Conservation (phyloP, 2,888 invertebrate genomes). For the Drosophila neoperkinsi region DNA sequence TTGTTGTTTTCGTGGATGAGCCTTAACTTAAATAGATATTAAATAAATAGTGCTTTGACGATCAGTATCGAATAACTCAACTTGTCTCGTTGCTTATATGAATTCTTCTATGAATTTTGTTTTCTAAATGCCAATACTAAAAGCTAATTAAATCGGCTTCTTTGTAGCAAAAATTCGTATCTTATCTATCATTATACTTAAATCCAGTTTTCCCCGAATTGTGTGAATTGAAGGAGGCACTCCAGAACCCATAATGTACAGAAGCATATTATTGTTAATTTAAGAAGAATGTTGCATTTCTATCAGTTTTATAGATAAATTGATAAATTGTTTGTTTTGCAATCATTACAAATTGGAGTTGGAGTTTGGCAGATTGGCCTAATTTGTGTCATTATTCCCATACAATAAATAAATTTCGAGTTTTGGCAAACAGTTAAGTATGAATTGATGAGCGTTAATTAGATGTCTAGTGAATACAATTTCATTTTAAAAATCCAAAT, state of each 20-base stretch:
- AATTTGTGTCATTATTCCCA: no score
- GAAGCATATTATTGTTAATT: background rate
- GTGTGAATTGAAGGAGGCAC: background rate
- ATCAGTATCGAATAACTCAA: background rate
- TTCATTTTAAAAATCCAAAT: background rate
- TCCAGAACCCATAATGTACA: no score
- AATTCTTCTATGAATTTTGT: background rate
- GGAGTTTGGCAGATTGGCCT: background rate
- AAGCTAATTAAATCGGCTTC: background rate
- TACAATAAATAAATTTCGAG: background rate
- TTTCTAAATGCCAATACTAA: background rate
- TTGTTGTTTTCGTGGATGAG: conserved; percentile 1
- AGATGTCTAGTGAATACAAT: background rate
- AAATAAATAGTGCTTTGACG: conserved; percentile 5
- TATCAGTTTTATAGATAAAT: background rate
- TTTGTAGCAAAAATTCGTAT: background rate
- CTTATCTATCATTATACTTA: background rate
- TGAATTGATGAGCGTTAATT: background rate
- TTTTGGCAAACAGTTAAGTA: background rate
- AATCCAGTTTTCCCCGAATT: background rate
- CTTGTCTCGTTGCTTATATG: background rate
- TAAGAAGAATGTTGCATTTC: background rate
- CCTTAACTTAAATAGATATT: conserved; percentile 41
- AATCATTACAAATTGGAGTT: background rate
- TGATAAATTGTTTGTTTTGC: background rate